Evolutionary conservation across 2,888 invertebrate genomes (phyloP), one percentile per base, ranked within the genome.

Genomic region (Volucella zonaria): DNA sequence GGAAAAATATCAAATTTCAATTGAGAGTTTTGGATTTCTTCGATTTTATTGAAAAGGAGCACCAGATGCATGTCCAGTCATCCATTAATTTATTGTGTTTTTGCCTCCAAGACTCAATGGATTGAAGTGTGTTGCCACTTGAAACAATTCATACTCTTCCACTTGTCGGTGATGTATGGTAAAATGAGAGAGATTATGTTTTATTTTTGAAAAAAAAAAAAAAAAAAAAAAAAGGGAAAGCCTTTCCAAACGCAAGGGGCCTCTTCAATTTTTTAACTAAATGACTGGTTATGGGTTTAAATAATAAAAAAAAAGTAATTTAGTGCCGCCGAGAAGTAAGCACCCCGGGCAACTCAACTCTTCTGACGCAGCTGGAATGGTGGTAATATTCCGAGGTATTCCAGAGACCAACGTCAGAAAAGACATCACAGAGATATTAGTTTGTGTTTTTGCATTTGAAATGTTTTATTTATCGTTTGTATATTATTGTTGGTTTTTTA

Each of bases 81-180:
- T 23, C 14, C 47, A 59, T 77, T 77, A 71, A 73, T 82, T 77
- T 76, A 80, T 81, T 70, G 59, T 75, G 58, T 51, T 76, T 71
- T 71, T 71, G 51, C 54, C 58, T 68, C 78, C 52, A 11, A 67
- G 23, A 43, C 49, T 79, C 43, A 67, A 75, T 71, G 43, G 77
- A 47, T 68, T 74, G 70, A 83, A 83, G 83, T 75, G 80, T 47
- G 52, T 66, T 67, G 54, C 70, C 83, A 80, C 83, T 83, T 83
- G 83, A 76, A 66, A 42, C 31, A 31, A 31, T 31, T 1, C 31
- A 31, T 31, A 31, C 31, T 31, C 6, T 6, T 49, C 73, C 67
- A 80, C 83, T 71, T 66, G 40, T 54, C 47, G 49, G 54, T 80
- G 80, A 70, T 79, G 74, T 74, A 70, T 52, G 45, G 78, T 58